Evolutionary conservation across 2,113 vertebrate species (phyloP).

Genomic region (Urocolius indicus): DNA sequence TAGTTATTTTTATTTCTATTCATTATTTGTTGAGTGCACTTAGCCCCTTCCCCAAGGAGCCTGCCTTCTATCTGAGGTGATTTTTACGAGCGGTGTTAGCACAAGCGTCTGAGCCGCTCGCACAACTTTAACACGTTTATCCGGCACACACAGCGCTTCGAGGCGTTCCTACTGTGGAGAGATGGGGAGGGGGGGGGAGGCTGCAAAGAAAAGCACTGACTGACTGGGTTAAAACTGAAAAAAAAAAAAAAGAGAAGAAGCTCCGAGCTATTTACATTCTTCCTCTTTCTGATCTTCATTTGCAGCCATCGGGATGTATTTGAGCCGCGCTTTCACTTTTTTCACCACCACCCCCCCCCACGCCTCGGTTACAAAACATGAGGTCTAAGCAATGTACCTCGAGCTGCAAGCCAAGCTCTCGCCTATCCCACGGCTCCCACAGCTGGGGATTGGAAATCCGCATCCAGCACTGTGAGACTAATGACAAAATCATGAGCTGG

Average conservation of each 20-base stretch:
- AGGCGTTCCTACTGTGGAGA: constrained; percentile 42
- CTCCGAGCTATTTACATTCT: background rate
- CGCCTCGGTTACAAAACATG: background rate
- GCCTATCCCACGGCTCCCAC: constrained; percentile 37
- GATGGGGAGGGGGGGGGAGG: too few species aligned
- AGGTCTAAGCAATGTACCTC: constrained; percentile 24
- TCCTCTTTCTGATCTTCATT: background rate
- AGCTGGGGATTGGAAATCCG: constrained; percentile 55
- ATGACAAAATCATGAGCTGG: constrained; percentile 59
- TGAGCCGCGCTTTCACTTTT: background rate
- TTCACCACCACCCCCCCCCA: too few species aligned
- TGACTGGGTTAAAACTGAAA: background rate
- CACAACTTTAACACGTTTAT: constrained; percentile 39
- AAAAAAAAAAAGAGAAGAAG: background rate
- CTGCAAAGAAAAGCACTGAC: background rate
- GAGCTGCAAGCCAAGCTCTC: constrained; percentile 19
- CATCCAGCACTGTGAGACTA: background rate
- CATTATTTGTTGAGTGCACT: constrained; percentile 68
- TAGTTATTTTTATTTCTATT: constrained; percentile 67
- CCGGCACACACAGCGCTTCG: background rate
- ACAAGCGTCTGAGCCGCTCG: constrained; percentile 8
- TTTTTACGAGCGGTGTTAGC: constrained; percentile 57
- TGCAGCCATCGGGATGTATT: background rate
- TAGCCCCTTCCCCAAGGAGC: constrained; percentile 59
- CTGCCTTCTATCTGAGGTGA: constrained; percentile 68